Base-by-base conservation (phyloP, 1,140 invertebrate genomes). In the Philopotamus ludificatus region DNA sequence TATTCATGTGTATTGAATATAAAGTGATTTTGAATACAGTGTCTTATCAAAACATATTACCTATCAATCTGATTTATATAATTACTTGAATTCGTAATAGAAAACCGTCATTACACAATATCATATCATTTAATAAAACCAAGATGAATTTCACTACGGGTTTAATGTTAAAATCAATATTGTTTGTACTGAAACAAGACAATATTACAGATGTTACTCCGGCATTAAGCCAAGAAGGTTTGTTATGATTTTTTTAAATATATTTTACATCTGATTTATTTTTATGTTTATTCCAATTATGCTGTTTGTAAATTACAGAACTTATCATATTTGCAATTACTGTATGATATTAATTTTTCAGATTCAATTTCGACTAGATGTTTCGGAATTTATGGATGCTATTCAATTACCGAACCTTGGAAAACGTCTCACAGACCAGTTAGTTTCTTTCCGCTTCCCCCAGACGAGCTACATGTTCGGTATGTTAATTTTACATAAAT, bases 361-460 rank as follows among this genome's bases (percentile, higher is more conserved):
- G 57, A 47, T 7, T 12, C 2, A 9, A 77, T 79, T 63, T 47
- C 75, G 39, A 77, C 79, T 64, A 71, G 75, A 74, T 95, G 92
- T 72, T 94, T 88, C 73, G 87, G 85, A 1, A 82, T 85, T 0
- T 93, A 90, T 66, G 93, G 92, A 3, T 95, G 93, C 74, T 94
- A 92, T 72, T 88, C 90, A 26, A 86, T 92, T 42, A 85, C 83
- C n/a, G 81, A 85, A 20, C 91, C 91, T 1, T 95, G 91, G 89
- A 85, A 86, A 0, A 88, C 88, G 3, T 85, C 86, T 58, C 84
- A 86, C 42, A 80, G 92, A 34, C 91, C 91, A 4, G 86, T 93
- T 23, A 89, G 88, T 60, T 81, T 88, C 9, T 91, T 92, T 74
- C 93, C 93, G 0, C 84, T 64, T 79, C 87, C 21, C 72, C 82